Evolutionary conservation across 2,797 vertebrate species (phyloP).

Genomic region (Rhadinocentrus ornatus): DNA sequence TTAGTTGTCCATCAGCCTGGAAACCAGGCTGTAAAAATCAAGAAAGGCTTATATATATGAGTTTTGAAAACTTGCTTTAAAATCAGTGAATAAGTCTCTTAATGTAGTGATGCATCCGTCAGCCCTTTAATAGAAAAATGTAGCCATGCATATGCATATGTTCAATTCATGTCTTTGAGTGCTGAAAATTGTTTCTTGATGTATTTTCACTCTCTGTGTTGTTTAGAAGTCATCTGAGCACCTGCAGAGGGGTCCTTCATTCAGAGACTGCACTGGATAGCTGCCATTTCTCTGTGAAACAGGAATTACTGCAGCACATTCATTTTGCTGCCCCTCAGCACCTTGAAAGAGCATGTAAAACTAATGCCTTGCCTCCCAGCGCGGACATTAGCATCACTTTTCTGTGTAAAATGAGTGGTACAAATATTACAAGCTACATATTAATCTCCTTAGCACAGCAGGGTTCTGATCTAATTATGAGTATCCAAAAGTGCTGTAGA

Average conservation of each 20-base stretch:
- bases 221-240: constrained; percentile 82
- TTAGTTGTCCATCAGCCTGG: background rate
- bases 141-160: background rate
- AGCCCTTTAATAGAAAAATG: no score
- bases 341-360: constrained; percentile 63
- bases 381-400: constrained; percentile 53
- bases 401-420: constrained; percentile 48
- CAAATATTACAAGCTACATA: constrained; percentile 36
- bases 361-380: constrained; percentile 43
- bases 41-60: background rate
- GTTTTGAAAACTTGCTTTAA: no score
- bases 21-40: background rate
- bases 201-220: constrained; percentile 6
- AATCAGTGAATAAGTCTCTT: no score
- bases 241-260: constrained; percentile 12
- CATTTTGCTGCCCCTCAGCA: constrained; percentile 42
- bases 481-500: constrained; percentile 41
- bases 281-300: constrained; percentile 15
- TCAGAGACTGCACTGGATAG: constrained; percentile 24
- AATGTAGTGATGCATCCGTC: no score
- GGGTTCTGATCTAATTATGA: constrained; percentile 31
- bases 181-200: background rate
- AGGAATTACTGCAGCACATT: constrained; percentile 34
- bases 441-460: constrained; percentile 37
- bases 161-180: background rate